Evolutionary conservation across 1,140 invertebrate species (phyloP), one percentile per base, ranked within the genome.

Genomic region (Rhizoglyphus robini): DNA sequence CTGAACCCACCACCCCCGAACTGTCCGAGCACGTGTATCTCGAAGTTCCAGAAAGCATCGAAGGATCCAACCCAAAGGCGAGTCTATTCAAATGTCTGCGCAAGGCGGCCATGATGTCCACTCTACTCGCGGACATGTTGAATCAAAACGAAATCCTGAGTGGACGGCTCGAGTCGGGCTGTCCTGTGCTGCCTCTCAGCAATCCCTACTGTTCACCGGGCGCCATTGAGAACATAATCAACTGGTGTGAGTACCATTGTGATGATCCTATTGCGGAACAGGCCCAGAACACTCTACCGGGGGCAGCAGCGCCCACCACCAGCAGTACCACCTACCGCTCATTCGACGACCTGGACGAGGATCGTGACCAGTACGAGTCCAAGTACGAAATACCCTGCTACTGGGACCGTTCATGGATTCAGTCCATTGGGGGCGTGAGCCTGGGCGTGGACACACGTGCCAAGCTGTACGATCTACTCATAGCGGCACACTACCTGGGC

Each of bases 211-310:
- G 38, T n/a, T 23, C 46, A 5, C 29, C 20, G 15, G 29, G 25
- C 11, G 32, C 57, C 15, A 62, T 65, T 8, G n/a, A 65, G 31
- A 29, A 60, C 2, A 60, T 65, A 11, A 36, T 65, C 2, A 15
- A 34, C 27, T 65, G 58, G 51, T 31, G 29, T 46, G 57, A 65
- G 20, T 60, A 65, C 31, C 64, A 65, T 49, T 59, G 36, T 25
- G 64, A 65, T 30, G 64, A 65, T 62, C 64, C 64, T 5, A 18
- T n/a, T 11, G 34, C 32, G 8, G 20, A 38, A 54, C 23, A 54
- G 18, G 36, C 36, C 18, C 36, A 41, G 18, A 41, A 8, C 18
- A 8, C 36, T 41, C 36, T n/a, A n/a, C n/a, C n/a, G n/a, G n/a
- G n/a, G n/a, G n/a, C n/a, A n/a, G n/a, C n/a, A n/a, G n/a, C n/a